Evolutionary conservation across 2,113 vertebrate species (phyloP).

Genomic region (Trogon melanurus): DNA sequence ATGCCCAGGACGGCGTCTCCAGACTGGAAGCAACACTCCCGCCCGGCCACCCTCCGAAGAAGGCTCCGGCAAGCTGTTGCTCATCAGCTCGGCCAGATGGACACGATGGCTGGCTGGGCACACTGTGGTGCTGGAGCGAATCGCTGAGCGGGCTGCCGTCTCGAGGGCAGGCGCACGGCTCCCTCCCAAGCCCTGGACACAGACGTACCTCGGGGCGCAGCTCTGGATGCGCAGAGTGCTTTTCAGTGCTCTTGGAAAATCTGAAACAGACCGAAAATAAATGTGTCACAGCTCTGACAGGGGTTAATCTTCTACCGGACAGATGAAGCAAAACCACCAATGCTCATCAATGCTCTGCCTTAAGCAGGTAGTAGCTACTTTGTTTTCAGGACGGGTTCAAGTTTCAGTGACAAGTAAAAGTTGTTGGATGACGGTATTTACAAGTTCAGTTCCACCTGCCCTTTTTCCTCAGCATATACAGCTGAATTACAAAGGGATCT

Average conservation of each 20-base stretch:
- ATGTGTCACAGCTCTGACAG: not conserved
- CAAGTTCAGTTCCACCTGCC: not conserved
- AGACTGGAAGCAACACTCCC: slow-evolving; percentile 1
- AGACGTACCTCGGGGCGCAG: not conserved
- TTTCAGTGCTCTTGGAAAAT: not conserved
- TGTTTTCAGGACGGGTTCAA: not conserved
- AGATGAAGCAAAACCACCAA: not conserved
- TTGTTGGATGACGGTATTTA: not conserved
- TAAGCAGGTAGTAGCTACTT: not conserved
- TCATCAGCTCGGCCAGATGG: not conserved
- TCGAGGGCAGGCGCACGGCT: not conserved
- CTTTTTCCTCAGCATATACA: not conserved
- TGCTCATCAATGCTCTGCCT: not conserved
- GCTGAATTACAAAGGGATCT: not conserved
- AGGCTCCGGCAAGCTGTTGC: not conserved
- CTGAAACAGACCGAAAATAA: not conserved
- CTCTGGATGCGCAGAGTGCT: not conserved
- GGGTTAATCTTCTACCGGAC: not conserved
- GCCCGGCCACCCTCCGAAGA: not conserved
- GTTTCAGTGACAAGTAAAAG: not conserved
- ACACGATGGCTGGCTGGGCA: not conserved
- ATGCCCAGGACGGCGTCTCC: not conserved
- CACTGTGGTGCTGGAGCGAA: not conserved
- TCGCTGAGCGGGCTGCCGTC: not conserved
- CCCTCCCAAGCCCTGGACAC: not conserved